These are phyloP conservation scores for Prinia subflava DNA, from an alignment of 2,113 vertebrate species.

Conservation along the genomic window DNA sequence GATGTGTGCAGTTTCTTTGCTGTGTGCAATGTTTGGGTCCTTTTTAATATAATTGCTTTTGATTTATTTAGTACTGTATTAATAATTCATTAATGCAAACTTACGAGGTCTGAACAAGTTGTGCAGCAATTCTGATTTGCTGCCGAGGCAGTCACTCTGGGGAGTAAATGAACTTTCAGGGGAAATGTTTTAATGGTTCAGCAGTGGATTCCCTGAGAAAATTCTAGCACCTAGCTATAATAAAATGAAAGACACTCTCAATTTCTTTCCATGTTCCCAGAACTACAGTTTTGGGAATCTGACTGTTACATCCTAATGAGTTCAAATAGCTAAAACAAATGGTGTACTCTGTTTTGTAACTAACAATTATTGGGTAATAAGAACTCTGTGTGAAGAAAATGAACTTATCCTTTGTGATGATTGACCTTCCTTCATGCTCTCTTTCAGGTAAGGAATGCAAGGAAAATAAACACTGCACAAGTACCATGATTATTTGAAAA, in stretches of 20 bases:
- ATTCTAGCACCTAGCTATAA: not conserved
- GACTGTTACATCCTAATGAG: not conserved
- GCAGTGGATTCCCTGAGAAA: not conserved
- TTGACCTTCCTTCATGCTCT: not conserved
- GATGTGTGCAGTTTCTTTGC: not conserved
- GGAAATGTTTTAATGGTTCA: not conserved
- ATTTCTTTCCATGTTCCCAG: not conserved
- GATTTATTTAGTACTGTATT: slow-evolving; percentile 16
- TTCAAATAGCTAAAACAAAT: not conserved
- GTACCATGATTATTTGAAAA: not conserved
- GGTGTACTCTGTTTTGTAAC: not conserved
- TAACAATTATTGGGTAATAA: not conserved
- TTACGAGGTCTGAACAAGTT: not conserved
- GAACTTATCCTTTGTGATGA: not conserved
- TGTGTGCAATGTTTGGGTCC: not conserved
- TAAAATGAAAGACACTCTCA: not conserved
- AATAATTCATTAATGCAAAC: not conserved
- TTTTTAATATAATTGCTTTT: not conserved
- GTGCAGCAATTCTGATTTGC: not conserved
- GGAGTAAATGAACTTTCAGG: not conserved
- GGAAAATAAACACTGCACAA: not conserved
- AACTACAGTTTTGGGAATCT: not conserved
- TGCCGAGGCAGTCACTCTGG: not conserved
- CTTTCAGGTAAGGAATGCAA: not conserved
- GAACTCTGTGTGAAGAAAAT: not conserved